phyloP scores from a whole-genome alignment of 2,888 invertebrate species.

The Nomada fabriciana region DNA sequence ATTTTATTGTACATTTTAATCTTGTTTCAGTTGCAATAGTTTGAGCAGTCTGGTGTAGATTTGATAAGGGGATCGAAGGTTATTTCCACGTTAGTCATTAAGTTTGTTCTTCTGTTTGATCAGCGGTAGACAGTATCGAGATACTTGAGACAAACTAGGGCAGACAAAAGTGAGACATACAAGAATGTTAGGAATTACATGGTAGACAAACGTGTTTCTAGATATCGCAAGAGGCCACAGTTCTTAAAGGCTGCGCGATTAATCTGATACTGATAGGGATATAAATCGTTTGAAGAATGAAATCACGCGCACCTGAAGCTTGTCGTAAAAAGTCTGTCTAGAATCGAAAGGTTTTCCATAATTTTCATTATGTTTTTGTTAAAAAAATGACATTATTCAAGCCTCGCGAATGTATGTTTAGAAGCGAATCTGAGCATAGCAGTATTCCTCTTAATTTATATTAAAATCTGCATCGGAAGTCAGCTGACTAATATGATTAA shows the following conservation, averaged over 20 bases:
- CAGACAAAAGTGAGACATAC: constrained; percentile 15
- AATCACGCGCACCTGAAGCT: neutral
- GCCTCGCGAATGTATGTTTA: no score
- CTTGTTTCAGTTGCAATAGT: neutral
- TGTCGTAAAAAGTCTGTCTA: neutral
- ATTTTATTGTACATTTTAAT: no score
- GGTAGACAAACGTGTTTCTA: constrained; percentile 1
- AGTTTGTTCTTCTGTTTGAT: neutral
- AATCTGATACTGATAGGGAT: neutral
- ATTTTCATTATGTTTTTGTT: no score
- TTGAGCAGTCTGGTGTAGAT: neutral
- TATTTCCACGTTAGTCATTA: neutral
- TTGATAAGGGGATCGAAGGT: neutral
- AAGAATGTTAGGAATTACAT: constrained; percentile 1
- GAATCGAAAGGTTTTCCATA: no score
- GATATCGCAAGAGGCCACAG: constrained; percentile 10
- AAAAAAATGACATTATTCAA: no score
- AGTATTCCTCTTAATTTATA: no score
- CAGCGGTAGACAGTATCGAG: constrained; percentile 1
- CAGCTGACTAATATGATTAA: neutral
- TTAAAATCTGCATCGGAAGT: no score
- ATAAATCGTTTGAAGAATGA: neutral
- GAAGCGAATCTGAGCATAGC: neutral
- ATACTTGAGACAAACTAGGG: neutral
- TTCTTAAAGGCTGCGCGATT: neutral